Base-by-base conservation (phyloP, 2,888 invertebrate species). In the Selenia dentaria region DNA sequence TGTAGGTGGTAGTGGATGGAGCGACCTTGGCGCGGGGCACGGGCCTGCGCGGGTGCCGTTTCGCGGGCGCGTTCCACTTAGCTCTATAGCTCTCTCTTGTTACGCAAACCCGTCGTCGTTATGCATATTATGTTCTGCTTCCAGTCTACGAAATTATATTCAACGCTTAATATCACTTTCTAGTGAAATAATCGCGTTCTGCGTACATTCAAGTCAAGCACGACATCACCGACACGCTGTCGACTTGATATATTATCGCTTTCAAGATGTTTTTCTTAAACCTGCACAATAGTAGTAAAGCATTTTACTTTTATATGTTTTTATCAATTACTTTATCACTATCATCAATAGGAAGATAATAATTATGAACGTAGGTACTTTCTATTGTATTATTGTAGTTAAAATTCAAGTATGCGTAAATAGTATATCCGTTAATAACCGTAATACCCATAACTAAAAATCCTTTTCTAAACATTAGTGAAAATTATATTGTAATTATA, bases 91-190 rank as follows among this genome's bases (percentile, higher is more conserved):
- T 89, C 88, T 89, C 88, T 89, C 88, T 88, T 83, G 80, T 89
- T 89, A 87, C 89, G 89, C 88, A 89, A 89, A 87, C 79, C 72
- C 79, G 80, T 74, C 79, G 79, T 74, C 85, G 85, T 88, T 86
- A 87, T 86, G 87, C 81, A 83, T 86, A 82, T 86, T 88, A 88
- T 83, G 86, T 76, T 80, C 76, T 78, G 74, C 74, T 71, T 82
- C 78, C 64, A 78, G 69, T 82, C 77, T 63, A 28, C 74, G 70
- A 76, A 83, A 80, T 81, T 70, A 76, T 74, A 78, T 74, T 76
- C 74, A 69, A 68, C 64, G 65, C 67, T 73, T 76, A 74, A 79
- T 77, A 77, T 72, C 71, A 78, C 84, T 84, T 84, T 84, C 82
- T 81, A 85, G 67, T 54, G 59, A 68, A 72, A 74, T 76, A 70